A percentile compares a stretch with the other conserved stretches of the same genome.
phyloP scores from a whole-genome alignment of 1,140 invertebrate species.

The Drosophila azteca region DNA sequence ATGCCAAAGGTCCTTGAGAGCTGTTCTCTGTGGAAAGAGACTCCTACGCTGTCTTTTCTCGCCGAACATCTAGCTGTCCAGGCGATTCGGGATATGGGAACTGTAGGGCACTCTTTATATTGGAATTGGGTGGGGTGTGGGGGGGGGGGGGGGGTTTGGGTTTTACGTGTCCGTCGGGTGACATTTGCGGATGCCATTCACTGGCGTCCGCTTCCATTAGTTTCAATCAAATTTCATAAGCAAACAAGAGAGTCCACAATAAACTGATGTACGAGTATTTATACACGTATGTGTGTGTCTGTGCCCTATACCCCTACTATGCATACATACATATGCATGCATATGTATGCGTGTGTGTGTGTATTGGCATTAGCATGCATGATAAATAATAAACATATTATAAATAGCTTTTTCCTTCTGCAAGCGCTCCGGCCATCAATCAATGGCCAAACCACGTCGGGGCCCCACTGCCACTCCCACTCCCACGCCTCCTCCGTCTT shows the following conservation, averaged over 20 bases:
- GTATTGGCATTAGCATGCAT: slow-evolving; percentile 58
- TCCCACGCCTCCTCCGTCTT: background rate
- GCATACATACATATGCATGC: slow-evolving; percentile 6
- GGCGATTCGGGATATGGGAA: too few relatives aligned
- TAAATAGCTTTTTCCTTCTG: slow-evolving; percentile 68
- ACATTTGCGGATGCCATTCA: slow-evolving; percentile 49
- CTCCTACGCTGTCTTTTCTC: background rate
- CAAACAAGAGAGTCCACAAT: slow-evolving; percentile 72
- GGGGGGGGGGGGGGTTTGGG: background rate
- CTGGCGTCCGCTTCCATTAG: slow-evolving; percentile 55
- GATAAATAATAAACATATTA: slow-evolving; percentile 79
- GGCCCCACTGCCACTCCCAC: background rate
- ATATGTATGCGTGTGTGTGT: slow-evolving; percentile 15
- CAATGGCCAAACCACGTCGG: slow-evolving; percentile 46
- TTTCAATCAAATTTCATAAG: slow-evolving; percentile 75
- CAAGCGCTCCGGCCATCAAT: slow-evolving; percentile 56
- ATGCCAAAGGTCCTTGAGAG: too few relatives aligned
- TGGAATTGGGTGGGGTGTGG: too few relatives aligned
- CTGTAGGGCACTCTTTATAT: background rate
- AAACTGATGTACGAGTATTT: slow-evolving; percentile 33
- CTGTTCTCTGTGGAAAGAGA: too few relatives aligned
- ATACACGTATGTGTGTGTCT: background rate
- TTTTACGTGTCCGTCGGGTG: slow-evolving; percentile 54
- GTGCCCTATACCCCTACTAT: too few relatives aligned
- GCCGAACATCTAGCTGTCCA: too few relatives aligned